Conservation (phyloP, 2,888 invertebrate species). For the Eumacrocentrus americanus region DNA sequence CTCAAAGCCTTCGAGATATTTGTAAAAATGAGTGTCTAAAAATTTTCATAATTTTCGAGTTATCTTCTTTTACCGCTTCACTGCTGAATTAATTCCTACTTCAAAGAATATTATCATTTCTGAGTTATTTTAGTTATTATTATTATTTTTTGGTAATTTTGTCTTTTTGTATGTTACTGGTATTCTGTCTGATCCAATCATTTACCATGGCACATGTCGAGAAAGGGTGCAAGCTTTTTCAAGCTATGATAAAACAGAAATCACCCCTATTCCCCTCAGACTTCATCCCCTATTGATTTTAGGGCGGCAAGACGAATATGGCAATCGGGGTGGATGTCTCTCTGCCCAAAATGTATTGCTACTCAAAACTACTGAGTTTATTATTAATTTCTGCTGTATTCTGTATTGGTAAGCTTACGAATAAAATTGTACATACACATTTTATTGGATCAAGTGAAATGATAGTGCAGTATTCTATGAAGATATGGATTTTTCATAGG, state of each 20-base stretch:
- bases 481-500: slow-evolving; percentile 54
- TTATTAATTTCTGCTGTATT: slow-evolving; percentile 53
- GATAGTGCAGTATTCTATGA: neutral
- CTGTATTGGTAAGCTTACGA: slow-evolving; percentile 52
- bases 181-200: too few species aligned
- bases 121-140: too few species aligned
- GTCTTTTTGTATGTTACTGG: too few species aligned
- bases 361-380: slow-evolving; percentile 47
- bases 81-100: too few species aligned
- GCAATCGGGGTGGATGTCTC: slow-evolving; percentile 34
- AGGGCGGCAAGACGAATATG: slow-evolving; percentile 18
- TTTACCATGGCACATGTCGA: too few species aligned
- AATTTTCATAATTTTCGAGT: too few species aligned
- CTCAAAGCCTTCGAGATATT: too few species aligned
- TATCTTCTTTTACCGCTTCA: too few species aligned
- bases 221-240: neutral
- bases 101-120: too few species aligned
- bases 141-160: too few species aligned
- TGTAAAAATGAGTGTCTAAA: too few species aligned
- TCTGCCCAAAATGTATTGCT: slow-evolving; percentile 52
- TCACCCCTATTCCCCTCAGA: slow-evolving; percentile 10
- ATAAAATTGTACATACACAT: neutral
- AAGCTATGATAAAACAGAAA: slow-evolving; percentile 13
- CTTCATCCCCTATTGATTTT: slow-evolving; percentile 30
- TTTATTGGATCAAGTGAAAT: neutral